Evolutionary conservation across 1,140 invertebrate genomes (phyloP).

Genomic region (Hirudo medicinalis): DNA sequence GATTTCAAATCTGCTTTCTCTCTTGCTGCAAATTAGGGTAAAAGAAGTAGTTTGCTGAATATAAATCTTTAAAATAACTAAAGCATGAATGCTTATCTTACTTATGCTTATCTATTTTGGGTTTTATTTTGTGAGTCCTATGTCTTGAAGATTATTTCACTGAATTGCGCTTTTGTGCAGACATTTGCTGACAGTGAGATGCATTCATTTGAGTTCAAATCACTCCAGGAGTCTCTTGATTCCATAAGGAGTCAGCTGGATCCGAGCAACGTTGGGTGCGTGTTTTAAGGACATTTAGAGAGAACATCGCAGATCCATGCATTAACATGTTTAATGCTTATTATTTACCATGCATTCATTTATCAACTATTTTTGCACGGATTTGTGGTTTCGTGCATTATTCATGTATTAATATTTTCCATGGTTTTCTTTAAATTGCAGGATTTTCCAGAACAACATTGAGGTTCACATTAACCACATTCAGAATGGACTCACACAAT

Average conservation of each 20-base stretch:
- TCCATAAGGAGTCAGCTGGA: constrained; percentile 69
- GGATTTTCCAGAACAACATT: constrained; percentile 72
- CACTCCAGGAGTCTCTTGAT: constrained; percentile 77
- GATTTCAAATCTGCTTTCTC: constrained; percentile 71
- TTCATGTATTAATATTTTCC: neutral
- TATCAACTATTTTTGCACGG: neutral
- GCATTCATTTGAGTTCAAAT: constrained; percentile 78
- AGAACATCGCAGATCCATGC: too few species aligned
- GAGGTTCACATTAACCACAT: constrained; percentile 86
- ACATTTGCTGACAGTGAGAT: constrained; percentile 74
- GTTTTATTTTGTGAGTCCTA: neutral
- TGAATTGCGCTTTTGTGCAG: constrained; percentile 35
- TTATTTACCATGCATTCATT: neutral
- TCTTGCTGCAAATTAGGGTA: constrained; percentile 80
- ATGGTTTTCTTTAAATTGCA: constrained; percentile 27
- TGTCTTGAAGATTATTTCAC: constrained; percentile 2
- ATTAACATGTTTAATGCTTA: too few species aligned
- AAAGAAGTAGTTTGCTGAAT: neutral
- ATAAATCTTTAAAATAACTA: neutral
- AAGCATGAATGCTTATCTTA: neutral
- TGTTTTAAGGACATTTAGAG: neutral
- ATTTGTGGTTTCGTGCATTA: too few species aligned
- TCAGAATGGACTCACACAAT: constrained; percentile 62
- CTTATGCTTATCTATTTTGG: too few species aligned
- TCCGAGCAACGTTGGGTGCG: constrained; percentile 55